phyloP scores from a whole-genome alignment of 2,113 vertebrate genomes.

The Tenebrosternarchus preto region DNA sequence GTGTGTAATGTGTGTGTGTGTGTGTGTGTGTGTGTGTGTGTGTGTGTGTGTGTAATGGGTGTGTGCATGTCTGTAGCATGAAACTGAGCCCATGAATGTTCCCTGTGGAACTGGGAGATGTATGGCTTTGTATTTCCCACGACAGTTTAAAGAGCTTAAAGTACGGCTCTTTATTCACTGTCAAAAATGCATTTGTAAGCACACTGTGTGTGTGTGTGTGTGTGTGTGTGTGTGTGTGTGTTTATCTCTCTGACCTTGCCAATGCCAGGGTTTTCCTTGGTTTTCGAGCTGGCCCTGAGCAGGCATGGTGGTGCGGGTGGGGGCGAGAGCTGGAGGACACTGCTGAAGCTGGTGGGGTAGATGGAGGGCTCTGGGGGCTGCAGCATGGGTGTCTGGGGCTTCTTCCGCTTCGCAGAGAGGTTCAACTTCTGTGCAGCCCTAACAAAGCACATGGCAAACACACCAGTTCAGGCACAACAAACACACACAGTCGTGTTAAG shows the following conservation, averaged over 20 bases:
- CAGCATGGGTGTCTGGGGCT: slow-evolving; percentile 83
- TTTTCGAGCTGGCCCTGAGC: slow-evolving; percentile 90
- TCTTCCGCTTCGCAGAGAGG: slow-evolving; percentile 96
- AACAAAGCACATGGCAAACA: slow-evolving; percentile 43
- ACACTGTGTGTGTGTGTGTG: not conserved
- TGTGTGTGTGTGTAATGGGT: not conserved
- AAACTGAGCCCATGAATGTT: not conserved
- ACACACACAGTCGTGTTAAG: no score
- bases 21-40: slow-evolving; percentile 6
- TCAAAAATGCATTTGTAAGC: slow-evolving; percentile 32
- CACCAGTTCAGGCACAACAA: not conserved
- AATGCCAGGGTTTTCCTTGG: slow-evolving; percentile 95
- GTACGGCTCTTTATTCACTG: slow-evolving; percentile 38
- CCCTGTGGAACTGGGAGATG: slow-evolving; percentile 22
- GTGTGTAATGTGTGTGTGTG: slow-evolving; percentile 11
- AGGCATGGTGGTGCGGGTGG: slow-evolving; percentile 95
- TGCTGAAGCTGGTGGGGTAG: slow-evolving; percentile 93
- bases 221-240: slow-evolving; percentile 23
- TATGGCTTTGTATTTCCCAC: slow-evolving; percentile 19
- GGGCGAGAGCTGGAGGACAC: slow-evolving; percentile 86
- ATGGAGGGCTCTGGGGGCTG: slow-evolving; percentile 85
- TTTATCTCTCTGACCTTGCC: slow-evolving; percentile 85
- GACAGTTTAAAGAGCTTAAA: slow-evolving; percentile 16
- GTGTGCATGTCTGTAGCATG: not conserved
- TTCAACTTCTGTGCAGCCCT: slow-evolving; percentile 99